These are phyloP conservation scores for Dinothrombium tinctorium DNA, from an alignment of 1,140 invertebrate genomes.

Conservation along the genomic window DNA sequence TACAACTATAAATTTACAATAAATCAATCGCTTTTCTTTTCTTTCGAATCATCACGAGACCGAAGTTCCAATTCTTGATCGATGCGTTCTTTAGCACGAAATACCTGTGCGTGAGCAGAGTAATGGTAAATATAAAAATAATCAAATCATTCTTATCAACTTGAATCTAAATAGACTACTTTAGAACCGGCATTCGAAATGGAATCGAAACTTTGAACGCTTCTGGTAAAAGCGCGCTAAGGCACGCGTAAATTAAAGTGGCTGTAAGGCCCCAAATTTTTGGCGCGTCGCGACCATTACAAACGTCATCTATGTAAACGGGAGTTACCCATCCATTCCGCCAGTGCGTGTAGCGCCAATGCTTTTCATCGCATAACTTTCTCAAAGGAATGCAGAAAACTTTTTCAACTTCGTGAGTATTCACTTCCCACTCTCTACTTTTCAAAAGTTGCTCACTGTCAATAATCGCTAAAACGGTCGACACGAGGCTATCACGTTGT, in stretches of 20 bases:
- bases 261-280: constrained; percentile 58
- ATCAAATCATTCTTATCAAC: too few relatives aligned
- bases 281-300: constrained; percentile 24
- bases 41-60: too few relatives aligned
- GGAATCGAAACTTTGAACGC: neutral
- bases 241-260: constrained; percentile 37
- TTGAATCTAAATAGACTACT: too few relatives aligned
- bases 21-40: too few relatives aligned
- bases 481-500: constrained; percentile 30
- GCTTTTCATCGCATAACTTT: constrained; percentile 34
- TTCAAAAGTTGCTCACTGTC: constrained; percentile 23
- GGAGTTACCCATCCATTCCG: constrained; percentile 29
- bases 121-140: too few relatives aligned
- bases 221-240: constrained; percentile 33
- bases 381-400: constrained; percentile 44
- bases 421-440: constrained; percentile 30
- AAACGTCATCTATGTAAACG: constrained; percentile 23
- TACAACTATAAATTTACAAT: too few relatives aligned
- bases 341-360: constrained; percentile 38
- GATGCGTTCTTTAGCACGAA: neutral
- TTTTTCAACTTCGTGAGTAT: constrained; percentile 47
- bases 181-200: neutral
- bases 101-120: too few relatives aligned
- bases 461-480: constrained; percentile 51
- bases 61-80: neutral